A percentile compares a stretch with the other conserved stretches of the same genome.
Conservation (phyloP, 2,113 vertebrate species). For the Anolis carolinensis region DNA sequence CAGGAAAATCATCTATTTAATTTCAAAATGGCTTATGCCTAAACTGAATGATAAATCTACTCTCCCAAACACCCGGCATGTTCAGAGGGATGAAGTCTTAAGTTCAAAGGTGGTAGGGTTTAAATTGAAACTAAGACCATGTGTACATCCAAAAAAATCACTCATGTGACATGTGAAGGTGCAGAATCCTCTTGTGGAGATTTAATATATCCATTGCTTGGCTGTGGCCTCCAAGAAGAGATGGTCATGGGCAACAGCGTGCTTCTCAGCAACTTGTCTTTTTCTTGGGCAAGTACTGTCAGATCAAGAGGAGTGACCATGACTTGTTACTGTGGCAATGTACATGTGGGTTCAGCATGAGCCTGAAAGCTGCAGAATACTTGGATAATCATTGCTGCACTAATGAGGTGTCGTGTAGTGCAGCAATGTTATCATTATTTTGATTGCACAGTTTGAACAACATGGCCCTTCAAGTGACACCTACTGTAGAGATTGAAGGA, state of each 20-base stretch:
- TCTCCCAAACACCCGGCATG: too few species aligned
- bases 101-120: not conserved
- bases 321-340: not conserved
- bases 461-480: not conserved
- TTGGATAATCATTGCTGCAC: not conserved
- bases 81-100: too few species aligned
- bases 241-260: not conserved
- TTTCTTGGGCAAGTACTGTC: not conserved
- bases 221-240: not conserved
- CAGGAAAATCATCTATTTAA: too few species aligned
- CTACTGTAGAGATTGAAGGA: not conserved
- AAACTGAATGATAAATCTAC: too few species aligned
- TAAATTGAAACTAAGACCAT: not conserved
- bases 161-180: not conserved
- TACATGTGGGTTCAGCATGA: not conserved
- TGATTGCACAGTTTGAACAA: not conserved
- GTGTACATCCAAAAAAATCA: not conserved
- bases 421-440: constrained; percentile 6
- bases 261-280: not conserved
- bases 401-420: constrained; percentile 2
- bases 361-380: not conserved
- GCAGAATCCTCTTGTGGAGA: not conserved
- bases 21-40: too few species aligned
- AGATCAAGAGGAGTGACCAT: not conserved
- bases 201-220: not conserved